These are phyloP conservation scores for Epiblema foenella DNA, from an alignment of 2,888 invertebrate species.

Conservation along the genomic window DNA sequence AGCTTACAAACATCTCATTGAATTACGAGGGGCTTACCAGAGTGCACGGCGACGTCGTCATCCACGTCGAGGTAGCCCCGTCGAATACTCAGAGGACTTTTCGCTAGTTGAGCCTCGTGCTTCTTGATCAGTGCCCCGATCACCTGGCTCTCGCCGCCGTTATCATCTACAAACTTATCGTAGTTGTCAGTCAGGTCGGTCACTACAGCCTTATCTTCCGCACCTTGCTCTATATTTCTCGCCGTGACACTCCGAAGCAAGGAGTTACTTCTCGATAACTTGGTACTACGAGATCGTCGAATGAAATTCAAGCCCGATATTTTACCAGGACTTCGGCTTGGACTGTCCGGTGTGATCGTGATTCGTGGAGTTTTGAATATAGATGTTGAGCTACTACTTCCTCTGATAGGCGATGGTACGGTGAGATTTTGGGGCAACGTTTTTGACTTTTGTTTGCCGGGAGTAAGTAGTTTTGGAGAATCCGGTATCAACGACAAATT, in stretches of 20 bases:
- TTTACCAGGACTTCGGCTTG: slow-evolving; percentile 83
- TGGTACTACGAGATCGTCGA: slow-evolving; percentile 89
- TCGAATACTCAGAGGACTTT: slow-evolving; percentile 77
- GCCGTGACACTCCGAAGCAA: slow-evolving; percentile 85
- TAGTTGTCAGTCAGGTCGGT: slow-evolving; percentile 75
- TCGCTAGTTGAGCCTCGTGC: slow-evolving; percentile 74
- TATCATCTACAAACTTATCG: slow-evolving; percentile 71
- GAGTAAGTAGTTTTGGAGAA: slow-evolving; percentile 75
- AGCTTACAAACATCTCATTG: slow-evolving; percentile 4
- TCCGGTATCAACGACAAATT: slow-evolving; percentile 79
- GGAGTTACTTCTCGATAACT: slow-evolving; percentile 88
- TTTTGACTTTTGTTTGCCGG: slow-evolving; percentile 84
- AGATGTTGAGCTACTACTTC: slow-evolving; percentile 77
- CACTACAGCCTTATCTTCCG: slow-evolving; percentile 70
- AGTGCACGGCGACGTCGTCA: slow-evolving; percentile 89
- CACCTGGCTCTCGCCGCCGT: slow-evolving; percentile 76
- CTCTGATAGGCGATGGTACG: slow-evolving; percentile 76
- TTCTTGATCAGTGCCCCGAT: slow-evolving; percentile 79
- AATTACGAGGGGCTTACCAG: slow-evolving; percentile 82
- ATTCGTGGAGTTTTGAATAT: slow-evolving; percentile 77
- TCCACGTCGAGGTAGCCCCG: slow-evolving; percentile 85
- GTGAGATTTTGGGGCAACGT: slow-evolving; percentile 86
- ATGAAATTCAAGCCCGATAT: slow-evolving; percentile 86
- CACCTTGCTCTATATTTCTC: slow-evolving; percentile 77
- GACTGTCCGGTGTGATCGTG: slow-evolving; percentile 79